These are phyloP conservation scores for Drosophila paulistorum DNA, from an alignment of 1,140 invertebrate species.

Conservation along the genomic window DNA sequence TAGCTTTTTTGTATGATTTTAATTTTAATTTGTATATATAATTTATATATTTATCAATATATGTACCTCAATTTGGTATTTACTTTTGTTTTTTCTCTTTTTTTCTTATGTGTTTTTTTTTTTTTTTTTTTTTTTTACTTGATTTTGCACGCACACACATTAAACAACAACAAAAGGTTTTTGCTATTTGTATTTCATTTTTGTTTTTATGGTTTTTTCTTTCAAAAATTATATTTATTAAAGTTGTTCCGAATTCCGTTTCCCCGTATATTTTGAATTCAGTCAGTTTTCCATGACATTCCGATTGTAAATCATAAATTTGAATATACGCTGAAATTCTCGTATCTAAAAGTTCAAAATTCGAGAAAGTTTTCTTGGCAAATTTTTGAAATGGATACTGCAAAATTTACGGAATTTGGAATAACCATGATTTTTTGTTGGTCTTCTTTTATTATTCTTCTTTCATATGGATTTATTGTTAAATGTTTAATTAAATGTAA, in stretches of 20 bases:
- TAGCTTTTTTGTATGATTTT: constrained; percentile 29
- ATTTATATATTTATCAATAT: constrained; percentile 52
- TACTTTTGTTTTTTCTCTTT: neutral
- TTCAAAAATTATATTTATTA: constrained; percentile 6
- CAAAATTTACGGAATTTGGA: neutral
- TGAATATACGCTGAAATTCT: no score
- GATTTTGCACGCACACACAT: constrained; percentile 70
- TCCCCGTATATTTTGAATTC: constrained; percentile 28
- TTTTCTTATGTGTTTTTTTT: neutral
- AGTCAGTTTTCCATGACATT: constrained; percentile 3
- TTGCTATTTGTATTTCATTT: constrained; percentile 17
- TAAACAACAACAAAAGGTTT: constrained; percentile 66
- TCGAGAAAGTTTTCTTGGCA: constrained; percentile 12
- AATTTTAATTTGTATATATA: constrained; percentile 47
- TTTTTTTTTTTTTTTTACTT: neutral
- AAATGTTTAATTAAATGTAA: constrained; percentile 35
- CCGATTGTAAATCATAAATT: neutral
- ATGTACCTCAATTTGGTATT: constrained; percentile 40
- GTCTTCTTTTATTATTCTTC: neutral
- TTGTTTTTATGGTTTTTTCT: constrained; percentile 1
- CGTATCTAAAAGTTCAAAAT: neutral
- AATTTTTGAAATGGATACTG: constrained; percentile 3
- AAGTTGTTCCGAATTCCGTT: constrained; percentile 18
- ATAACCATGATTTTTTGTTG: neutral
- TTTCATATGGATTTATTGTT: neutral